Percentiles rank a stretch among this genome's conserved stretches.
Evolutionary conservation across 2,888 invertebrate species (phyloP).

Genomic region (Ashinkailepas kermadecensis): DNA sequence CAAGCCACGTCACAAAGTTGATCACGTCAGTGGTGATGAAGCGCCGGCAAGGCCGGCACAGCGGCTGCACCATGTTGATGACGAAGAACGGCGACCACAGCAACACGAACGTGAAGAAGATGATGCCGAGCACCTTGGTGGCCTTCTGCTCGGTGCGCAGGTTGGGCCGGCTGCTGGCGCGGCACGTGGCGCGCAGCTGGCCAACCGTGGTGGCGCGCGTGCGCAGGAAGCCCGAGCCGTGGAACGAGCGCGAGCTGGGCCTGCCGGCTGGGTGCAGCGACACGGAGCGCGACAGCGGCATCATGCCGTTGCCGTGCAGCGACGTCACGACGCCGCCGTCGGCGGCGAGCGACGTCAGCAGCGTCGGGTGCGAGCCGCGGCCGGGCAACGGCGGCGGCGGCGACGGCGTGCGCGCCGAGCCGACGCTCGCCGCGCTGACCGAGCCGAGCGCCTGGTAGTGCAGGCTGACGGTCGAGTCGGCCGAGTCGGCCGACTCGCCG

Average conservation of each 20-base stretch:
- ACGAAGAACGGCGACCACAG: conserved; percentile 95
- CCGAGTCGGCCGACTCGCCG: neutral
- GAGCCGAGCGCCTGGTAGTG: conserved; percentile 20
- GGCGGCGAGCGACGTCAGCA: conserved; percentile 7
- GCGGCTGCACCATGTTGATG: conserved; percentile 72
- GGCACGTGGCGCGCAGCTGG: conserved; percentile 29
- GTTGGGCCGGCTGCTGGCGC: conserved; percentile 44
- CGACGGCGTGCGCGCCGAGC: neutral
- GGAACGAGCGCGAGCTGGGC: neutral
- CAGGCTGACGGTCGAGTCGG: conserved; percentile 4
- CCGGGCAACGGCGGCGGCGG: conserved; percentile 25
- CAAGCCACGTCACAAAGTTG: conserved; percentile 84
- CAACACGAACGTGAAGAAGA: conserved; percentile 88
- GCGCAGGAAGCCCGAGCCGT: conserved; percentile 25
- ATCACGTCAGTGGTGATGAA: conserved; percentile 63
- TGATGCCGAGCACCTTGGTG: conserved; percentile 83
- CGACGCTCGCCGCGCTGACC: conserved; percentile 25
- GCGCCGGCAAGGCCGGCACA: conserved; percentile 71
- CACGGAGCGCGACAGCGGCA: conserved; percentile 30
- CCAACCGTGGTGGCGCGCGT: conserved; percentile 24
- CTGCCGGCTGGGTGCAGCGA: conserved; percentile 35
- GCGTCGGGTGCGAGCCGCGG: conserved; percentile 27
- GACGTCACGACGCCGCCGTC: conserved; percentile 40
- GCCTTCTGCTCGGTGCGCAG: conserved; percentile 89
- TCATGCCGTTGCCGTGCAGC: conserved; percentile 38